These are phyloP conservation scores for Horisme vitalbata DNA, from an alignment of 2,888 invertebrate species.

Conservation along the genomic window DNA sequence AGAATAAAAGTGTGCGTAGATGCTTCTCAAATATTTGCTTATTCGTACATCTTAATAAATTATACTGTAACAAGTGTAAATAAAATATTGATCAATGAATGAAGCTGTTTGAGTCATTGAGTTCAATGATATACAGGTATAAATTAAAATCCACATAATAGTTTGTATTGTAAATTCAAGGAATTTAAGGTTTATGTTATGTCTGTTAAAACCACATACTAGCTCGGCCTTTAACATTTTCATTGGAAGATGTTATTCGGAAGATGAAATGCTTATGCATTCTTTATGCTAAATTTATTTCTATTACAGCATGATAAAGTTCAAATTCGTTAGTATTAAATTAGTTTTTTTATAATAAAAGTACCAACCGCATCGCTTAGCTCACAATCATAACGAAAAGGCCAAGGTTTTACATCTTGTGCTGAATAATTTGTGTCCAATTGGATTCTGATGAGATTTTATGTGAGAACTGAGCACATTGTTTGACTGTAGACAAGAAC, in stretches of 20 bases:
- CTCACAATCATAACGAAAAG: slow-evolving; percentile 63
- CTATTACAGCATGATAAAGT: slow-evolving; percentile 42
- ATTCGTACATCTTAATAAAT: too few relatives aligned
- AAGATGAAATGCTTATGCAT: slow-evolving; percentile 52
- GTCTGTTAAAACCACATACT: slow-evolving; percentile 51
- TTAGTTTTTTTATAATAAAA: slow-evolving; percentile 57
- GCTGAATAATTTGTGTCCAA: slow-evolving; percentile 65
- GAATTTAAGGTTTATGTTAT: slow-evolving; percentile 66
- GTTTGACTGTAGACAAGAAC: neutral
- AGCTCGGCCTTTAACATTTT: slow-evolving; percentile 62
- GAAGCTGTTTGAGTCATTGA: slow-evolving; percentile 7
- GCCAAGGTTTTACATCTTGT: slow-evolving; percentile 70
- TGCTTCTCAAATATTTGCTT: too few relatives aligned
- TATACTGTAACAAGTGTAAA: slow-evolving; percentile 5
- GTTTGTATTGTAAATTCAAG: slow-evolving; percentile 28
- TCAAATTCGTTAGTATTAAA: slow-evolving; percentile 34
- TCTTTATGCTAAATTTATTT: slow-evolving; percentile 40
- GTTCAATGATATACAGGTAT: slow-evolving; percentile 8
- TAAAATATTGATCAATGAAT: slow-evolving; percentile 8
- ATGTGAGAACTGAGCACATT: slow-evolving; percentile 43
- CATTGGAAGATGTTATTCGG: slow-evolving; percentile 51
- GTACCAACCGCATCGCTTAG: slow-evolving; percentile 51
- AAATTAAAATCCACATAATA: slow-evolving; percentile 18
- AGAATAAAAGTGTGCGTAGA: too few relatives aligned
- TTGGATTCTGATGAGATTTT: slow-evolving; percentile 68